A percentile compares a stretch with the other conserved stretches of the same genome.
phyloP scores from a whole-genome alignment of 2,888 invertebrate species.

The Torymus texanus region DNA sequence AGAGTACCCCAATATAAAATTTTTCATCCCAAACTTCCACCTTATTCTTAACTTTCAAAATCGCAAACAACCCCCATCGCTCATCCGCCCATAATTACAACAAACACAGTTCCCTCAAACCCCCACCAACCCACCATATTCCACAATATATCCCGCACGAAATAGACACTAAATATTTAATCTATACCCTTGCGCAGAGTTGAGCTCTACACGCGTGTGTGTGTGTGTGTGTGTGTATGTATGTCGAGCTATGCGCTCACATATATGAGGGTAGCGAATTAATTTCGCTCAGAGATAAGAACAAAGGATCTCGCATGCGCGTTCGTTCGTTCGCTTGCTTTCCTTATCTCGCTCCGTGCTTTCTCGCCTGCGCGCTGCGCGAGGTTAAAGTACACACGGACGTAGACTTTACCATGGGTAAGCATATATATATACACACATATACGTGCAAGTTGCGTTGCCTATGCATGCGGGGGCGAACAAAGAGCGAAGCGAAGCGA shows the following conservation, averaged over 20 bases:
- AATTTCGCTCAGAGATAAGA: slow-evolving; percentile 38
- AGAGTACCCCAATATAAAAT: too few relatives aligned
- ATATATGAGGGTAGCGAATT: slow-evolving; percentile 12
- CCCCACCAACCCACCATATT: too few relatives aligned
- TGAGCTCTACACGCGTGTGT: not conserved
- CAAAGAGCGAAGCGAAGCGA: slow-evolving; percentile 30
- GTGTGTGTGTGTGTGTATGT: too few relatives aligned
- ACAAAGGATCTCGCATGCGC: slow-evolving; percentile 19
- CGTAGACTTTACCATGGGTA: slow-evolving; percentile 30
- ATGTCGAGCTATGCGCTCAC: too few relatives aligned
- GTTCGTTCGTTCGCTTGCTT: not conserved
- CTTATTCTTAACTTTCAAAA: too few relatives aligned
- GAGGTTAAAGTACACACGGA: slow-evolving; percentile 35
- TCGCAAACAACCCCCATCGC: too few relatives aligned
- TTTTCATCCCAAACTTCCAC: too few relatives aligned
- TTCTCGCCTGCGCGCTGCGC: not conserved
- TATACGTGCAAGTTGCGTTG: not conserved
- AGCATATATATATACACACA: not conserved
- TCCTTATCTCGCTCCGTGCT: too few relatives aligned
- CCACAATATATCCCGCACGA: not conserved
- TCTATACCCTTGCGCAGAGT: slow-evolving; percentile 14
- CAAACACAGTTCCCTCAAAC: not conserved
- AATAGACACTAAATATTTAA: slow-evolving; percentile 38
- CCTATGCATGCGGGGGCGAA: slow-evolving; percentile 27
- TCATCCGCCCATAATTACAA: slow-evolving; percentile 13